Evolutionary conservation across 2,113 vertebrate species (phyloP).

Genomic region (Nycticryphes semicollaris): DNA sequence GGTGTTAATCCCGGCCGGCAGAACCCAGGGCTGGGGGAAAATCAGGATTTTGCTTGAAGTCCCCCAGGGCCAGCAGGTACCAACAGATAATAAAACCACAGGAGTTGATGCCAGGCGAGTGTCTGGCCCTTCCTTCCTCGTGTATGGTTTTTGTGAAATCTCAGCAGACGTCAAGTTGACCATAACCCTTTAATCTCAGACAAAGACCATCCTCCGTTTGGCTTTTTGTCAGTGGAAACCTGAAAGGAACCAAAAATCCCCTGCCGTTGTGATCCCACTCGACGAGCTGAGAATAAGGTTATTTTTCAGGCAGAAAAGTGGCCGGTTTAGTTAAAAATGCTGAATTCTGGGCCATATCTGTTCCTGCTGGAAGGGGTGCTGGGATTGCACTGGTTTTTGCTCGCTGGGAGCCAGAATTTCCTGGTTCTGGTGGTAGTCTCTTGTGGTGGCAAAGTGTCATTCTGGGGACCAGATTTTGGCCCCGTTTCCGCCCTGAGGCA

Average conservation of each 20-base stretch:
- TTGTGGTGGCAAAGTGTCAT: neutral
- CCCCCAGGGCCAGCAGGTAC: neutral
- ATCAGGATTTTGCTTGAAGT: neutral
- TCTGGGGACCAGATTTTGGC: neutral
- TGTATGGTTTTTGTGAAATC: neutral
- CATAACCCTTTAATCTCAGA: conserved; percentile 2
- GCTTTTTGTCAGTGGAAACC: neutral
- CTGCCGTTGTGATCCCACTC: neutral
- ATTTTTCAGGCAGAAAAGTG: neutral
- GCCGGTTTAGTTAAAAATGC: neutral
- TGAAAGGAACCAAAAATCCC: neutral
- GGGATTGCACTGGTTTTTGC: neutral
- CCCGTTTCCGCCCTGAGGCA: fast-evolving
- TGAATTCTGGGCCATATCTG: neutral
- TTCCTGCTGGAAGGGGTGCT: neutral
- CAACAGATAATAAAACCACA: neutral
- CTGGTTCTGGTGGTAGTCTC: fast-evolving
- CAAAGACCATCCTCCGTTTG: neutral
- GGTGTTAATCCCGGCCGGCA: neutral
- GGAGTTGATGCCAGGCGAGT: neutral
- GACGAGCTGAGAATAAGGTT: neutral
- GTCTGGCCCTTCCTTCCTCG: neutral
- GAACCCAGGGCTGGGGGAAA: neutral
- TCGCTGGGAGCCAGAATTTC: neutral
- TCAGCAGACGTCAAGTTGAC: neutral